phyloP scores from a whole-genome alignment of 2,113 vertebrate species.

The Rhea pennata region DNA sequence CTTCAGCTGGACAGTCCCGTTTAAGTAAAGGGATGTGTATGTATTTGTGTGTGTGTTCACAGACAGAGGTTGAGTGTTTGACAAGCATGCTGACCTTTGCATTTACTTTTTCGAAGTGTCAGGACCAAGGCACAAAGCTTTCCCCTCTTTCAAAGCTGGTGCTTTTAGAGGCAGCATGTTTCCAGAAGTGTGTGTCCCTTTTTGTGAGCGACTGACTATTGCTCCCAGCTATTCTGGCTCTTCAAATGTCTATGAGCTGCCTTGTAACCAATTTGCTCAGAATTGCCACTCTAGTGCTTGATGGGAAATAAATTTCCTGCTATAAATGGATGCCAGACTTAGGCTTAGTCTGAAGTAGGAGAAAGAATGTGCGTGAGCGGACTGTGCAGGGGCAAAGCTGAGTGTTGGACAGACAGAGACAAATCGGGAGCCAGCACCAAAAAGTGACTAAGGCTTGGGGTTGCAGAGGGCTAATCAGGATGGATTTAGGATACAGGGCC shows the following conservation, averaged over 20 bases:
- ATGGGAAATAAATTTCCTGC: neutral
- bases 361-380: neutral
- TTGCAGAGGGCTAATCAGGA: neutral
- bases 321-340: neutral
- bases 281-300: neutral
- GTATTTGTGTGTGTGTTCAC: neutral
- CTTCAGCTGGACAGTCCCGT: neutral
- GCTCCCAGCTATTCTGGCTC: neutral
- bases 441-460: neutral
- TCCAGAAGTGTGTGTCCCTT: neutral
- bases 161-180: neutral
- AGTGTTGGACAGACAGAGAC: neutral
- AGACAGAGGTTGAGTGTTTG: neutral
- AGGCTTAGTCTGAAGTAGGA: neutral
- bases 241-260: neutral
- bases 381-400: neutral
- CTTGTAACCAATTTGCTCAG: neutral
- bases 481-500: neutral
- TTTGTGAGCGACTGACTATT: neutral
- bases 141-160: neutral
- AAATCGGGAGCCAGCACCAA: accelerated
- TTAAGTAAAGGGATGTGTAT: neutral
- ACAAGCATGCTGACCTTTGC: neutral
- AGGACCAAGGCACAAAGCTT: neutral
- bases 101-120: neutral